phyloP scores from a whole-genome alignment of 2,113 vertebrate species.

The Grammomys dolichurus region DNA sequence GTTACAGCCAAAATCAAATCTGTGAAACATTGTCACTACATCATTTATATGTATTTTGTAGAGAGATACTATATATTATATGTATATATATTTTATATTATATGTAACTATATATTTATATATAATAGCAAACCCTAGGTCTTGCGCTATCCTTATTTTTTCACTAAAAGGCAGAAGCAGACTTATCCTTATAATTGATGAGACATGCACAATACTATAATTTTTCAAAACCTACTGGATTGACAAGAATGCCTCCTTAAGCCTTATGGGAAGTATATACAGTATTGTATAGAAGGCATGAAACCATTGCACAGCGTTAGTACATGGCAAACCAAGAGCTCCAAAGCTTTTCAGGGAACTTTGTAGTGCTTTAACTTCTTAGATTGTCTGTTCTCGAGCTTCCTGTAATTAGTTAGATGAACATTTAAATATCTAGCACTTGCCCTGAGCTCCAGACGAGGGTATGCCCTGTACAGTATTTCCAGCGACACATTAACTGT shows the following conservation, averaged over 20 bases:
- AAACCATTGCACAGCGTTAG: not conserved
- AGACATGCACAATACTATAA: not conserved
- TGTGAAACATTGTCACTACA: not conserved
- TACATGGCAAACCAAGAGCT: not conserved
- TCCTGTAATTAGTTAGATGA: constrained; percentile 23
- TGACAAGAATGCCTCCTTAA: not conserved
- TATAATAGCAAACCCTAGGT: not conserved
- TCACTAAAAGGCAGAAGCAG: constrained; percentile 38
- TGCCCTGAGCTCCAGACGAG: not conserved
- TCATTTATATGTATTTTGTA: not conserved
- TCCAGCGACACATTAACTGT: not conserved
- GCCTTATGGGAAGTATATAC: not conserved
- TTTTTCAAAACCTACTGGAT: constrained; percentile 32
- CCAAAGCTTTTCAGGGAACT: not conserved
- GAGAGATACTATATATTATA: not conserved
- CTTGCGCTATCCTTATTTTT: constrained; percentile 2
- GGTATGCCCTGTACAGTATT: not conserved
- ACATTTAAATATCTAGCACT: not conserved
- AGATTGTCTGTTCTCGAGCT: not conserved
- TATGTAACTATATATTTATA: not conserved
- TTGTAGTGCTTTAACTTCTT: not conserved
- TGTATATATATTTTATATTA: not conserved
- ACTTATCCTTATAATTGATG: constrained; percentile 2
- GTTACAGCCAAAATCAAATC: not conserved
- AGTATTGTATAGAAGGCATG: not conserved